These are phyloP conservation scores for Ctenomys sociabilis DNA, from an alignment of 2,113 vertebrate genomes.

Conservation along the genomic window DNA sequence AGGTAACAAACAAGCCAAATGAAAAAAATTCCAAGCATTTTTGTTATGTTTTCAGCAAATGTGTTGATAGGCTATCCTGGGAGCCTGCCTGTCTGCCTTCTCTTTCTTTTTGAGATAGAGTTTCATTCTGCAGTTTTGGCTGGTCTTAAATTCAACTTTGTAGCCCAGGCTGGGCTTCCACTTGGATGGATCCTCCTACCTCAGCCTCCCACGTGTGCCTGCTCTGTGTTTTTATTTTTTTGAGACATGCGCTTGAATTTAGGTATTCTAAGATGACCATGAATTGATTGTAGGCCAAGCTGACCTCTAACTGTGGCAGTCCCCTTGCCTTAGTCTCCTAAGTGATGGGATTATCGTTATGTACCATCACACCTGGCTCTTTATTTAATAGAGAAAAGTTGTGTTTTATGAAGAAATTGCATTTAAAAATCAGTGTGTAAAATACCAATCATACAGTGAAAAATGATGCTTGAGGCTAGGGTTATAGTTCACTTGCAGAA, in stretches of 20 bases:
- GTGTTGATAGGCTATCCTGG: background rate
- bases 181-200: background rate
- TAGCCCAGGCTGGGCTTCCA: too few species aligned
- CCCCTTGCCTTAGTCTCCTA: background rate
- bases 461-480: background rate
- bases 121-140: background rate
- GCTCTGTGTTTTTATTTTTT: background rate
- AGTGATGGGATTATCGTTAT: background rate
- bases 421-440: background rate
- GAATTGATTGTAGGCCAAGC: background rate
- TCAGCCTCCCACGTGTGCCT: background rate
- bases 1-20: background rate
- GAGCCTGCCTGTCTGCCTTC: background rate
- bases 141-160: background rate
- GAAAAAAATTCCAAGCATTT: slow-evolving; percentile 15
- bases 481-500: background rate
- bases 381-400: background rate
- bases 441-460: slow-evolving; percentile 12
- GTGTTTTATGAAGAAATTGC: slow-evolving; percentile 33
- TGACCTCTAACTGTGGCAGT: background rate
- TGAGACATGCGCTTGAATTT: background rate
- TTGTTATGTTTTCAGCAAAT: slow-evolving; percentile 29
- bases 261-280: background rate
- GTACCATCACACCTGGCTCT: background rate
- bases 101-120: background rate